Evolutionary conservation across 2,888 invertebrate species (phyloP).

Genomic region (Coleophora flavipennella): DNA sequence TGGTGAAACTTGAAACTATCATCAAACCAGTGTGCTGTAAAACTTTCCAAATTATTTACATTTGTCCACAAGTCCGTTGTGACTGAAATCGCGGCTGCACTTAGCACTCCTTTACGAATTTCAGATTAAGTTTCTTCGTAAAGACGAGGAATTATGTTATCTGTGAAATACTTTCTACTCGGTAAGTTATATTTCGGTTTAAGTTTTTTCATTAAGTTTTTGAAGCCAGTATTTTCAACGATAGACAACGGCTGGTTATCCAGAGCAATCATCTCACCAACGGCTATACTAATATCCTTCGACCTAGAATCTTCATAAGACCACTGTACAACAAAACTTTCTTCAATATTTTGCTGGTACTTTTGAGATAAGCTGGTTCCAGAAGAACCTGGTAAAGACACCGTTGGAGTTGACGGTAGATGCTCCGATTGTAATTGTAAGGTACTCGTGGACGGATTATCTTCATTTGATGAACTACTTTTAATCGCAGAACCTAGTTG

Average conservation of each 20-base stretch:
- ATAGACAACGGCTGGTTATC: constrained; percentile 23
- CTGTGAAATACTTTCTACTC: constrained; percentile 27
- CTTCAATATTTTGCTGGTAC: no score
- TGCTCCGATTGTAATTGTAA: no score
- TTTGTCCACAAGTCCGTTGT: constrained; percentile 32
- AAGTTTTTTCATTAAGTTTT: constrained; percentile 22
- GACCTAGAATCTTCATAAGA: no score
- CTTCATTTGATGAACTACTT: no score
- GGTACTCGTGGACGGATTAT: no score
- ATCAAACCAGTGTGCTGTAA: constrained; percentile 6
- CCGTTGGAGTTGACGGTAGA: no score
- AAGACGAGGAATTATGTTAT: constrained; percentile 5
- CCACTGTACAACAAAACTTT: no score
- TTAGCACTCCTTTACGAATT: constrained; percentile 19
- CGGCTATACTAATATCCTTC: no score
- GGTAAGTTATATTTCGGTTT: constrained; percentile 28
- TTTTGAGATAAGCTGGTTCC: no score
- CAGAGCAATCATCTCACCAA: constrained; percentile 26
- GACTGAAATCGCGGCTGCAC: constrained; percentile 22
- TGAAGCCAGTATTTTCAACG: constrained; percentile 29
- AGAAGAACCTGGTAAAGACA: no score
- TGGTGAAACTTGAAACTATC: constrained; percentile 7
- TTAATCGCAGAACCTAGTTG: no score
- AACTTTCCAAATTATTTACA: constrained; percentile 12
- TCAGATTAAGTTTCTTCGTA: constrained; percentile 16